phyloP scores from a whole-genome alignment of 2,113 vertebrate genomes.

The Coturnix japonica region DNA sequence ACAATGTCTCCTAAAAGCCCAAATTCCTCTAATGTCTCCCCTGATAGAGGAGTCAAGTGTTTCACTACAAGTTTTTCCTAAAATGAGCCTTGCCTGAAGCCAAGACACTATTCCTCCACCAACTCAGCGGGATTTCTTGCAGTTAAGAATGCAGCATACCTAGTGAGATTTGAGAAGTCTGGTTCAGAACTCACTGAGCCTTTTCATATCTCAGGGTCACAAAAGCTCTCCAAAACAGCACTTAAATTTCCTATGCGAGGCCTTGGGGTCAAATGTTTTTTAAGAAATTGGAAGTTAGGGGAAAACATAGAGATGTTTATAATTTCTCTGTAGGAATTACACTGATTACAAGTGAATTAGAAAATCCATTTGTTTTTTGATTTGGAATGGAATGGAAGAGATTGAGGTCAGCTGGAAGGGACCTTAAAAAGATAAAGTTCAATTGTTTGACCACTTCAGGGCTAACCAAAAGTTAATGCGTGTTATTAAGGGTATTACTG shows the following conservation, averaged over 20 bases:
- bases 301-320: neutral
- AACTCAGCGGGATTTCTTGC: neutral
- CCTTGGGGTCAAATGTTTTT: neutral
- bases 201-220: neutral
- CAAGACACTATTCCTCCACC: neutral
- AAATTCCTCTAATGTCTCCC: neutral
- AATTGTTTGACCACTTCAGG: too few relatives aligned
- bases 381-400: neutral
- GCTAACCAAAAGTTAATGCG: too few relatives aligned
- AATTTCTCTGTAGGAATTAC: neutral
- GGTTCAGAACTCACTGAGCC: neutral
- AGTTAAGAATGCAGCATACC: neutral
- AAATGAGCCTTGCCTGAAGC: neutral
- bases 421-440: too few relatives aligned
- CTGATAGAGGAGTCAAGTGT: neutral
- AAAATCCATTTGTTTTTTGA: neutral
- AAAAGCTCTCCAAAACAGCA: neutral
- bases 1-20: neutral
- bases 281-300: neutral
- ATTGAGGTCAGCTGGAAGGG: neutral
- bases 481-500: too few relatives aligned
- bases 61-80: neutral
- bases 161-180: neutral
- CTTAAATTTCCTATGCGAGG: neutral
- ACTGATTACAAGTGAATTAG: neutral